phyloP scores from a whole-genome alignment of 2,113 vertebrate genomes.

The Piprites chloris region DNA sequence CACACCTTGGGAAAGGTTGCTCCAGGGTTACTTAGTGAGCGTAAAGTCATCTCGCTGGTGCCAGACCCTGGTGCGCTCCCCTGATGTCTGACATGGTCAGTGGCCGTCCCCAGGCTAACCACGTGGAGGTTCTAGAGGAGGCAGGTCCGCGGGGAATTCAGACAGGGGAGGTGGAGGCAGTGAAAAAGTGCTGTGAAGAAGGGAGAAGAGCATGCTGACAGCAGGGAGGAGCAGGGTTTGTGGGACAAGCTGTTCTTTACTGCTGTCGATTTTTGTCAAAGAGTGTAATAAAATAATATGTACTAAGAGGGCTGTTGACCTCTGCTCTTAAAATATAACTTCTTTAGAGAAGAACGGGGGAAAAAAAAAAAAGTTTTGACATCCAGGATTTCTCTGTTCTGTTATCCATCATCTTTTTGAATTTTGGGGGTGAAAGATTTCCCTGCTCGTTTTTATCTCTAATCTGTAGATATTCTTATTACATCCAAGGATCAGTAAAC shows the following conservation, averaged over 20 bases:
- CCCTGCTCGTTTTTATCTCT: not conserved
- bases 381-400: not conserved
- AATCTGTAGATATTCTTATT: not conserved
- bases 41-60: not conserved
- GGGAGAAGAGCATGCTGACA: not conserved
- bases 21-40: not conserved
- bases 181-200: not conserved
- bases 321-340: constrained; percentile 23
- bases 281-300: not conserved
- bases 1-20: not conserved
- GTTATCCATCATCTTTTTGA: not conserved
- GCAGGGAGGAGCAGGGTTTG: not conserved
- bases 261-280: not conserved
- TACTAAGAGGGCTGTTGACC: constrained; percentile 22
- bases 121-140: not conserved
- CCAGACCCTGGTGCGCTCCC: not conserved
- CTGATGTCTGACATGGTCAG: accelerated
- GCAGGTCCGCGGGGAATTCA: not conserved
- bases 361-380: not conserved
- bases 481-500: not conserved
- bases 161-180: not conserved
- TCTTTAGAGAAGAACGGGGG: not conserved
- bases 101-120: not conserved
- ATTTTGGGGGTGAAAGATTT: not conserved
- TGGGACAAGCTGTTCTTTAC: constrained; percentile 33